A percentile compares a stretch with the other conserved stretches of the same genome.
Evolutionary conservation across 2,113 vertebrate genomes (phyloP).

Genomic region (Aspidoscelis tigris): DNA sequence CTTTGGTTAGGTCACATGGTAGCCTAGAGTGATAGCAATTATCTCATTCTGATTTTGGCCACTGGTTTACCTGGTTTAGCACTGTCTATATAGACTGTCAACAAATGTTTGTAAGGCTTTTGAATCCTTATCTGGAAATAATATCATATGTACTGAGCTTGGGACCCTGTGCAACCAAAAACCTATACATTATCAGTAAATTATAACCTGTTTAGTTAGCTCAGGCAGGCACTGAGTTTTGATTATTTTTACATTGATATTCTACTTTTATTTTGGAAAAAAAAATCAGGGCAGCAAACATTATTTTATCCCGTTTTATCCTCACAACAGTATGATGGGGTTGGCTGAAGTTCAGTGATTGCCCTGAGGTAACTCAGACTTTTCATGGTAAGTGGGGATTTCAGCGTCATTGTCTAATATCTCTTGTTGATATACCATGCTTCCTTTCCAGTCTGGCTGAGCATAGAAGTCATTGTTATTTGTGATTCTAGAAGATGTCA

Average conservation of each 20-base stretch:
- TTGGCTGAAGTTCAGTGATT: background rate
- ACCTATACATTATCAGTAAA: background rate
- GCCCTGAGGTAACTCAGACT: no score
- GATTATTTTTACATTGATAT: background rate
- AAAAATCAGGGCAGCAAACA: no score
- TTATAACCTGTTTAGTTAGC: no score
- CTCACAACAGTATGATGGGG: no score
- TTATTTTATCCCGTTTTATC: background rate
- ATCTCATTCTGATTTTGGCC: background rate
- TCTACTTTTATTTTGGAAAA: background rate
- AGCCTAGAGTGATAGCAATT: background rate
- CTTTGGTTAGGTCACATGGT: background rate
- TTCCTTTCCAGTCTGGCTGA: background rate
- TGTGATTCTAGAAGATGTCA: background rate
- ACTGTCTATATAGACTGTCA: background rate
- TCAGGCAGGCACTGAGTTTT: no score
- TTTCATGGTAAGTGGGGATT: no score
- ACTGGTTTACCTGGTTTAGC: background rate
- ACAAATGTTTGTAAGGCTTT: no score
- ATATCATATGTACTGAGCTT: no score
- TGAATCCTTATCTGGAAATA: no score
- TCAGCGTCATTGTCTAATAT: no score
- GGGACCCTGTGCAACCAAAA: background rate
- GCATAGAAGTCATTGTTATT: background rate
- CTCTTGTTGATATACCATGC: no score